Evolutionary conservation across 2,797 vertebrate genomes (phyloP), one percentile per base, ranked within the genome.

Genomic region (Cynodonichthys magdalenae): DNA sequence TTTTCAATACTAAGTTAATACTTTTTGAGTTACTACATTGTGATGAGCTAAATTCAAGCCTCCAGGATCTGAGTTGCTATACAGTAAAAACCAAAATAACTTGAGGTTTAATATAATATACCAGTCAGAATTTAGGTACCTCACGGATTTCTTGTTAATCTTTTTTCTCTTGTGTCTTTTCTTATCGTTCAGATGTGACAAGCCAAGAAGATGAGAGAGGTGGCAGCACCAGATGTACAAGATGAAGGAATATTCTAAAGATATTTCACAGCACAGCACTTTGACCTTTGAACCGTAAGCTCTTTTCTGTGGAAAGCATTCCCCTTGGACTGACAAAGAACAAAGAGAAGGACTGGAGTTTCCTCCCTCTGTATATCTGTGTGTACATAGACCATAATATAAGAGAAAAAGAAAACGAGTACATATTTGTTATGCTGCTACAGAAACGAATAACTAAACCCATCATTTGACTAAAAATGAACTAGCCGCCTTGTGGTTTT

Each of bases 141-240:
- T 10, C 11, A 12, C 34, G 11, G 9, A 4, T 46, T 18, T 8
- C 6, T 41, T 66, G 17, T 54, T 39, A 15, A 53, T 29, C 19
- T 18, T 58, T 14, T 58, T 56, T 63, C 5, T 29, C 19, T 62
- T 28, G 50, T 67, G 46, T 63, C 41, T 34, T 66, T 15, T 61
- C 15, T 36, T 56, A 56, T 54, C 63, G 34, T 78, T 54, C 67
- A 99, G 97, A 95, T 99, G 97, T 95, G 96, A 99, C 90, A 96
- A 95, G 90, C 97, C 97, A 0, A 94, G 97, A 90, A 96, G 97
- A 95, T 99, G 96, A 99, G 92, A 92, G 84, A 74, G 84, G 87
- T 62, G 66, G 65, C 56, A 63, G 69, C 84, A 82, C 72, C 88
- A 88, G 81, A 87, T 82, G 81, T 85, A 86, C 83, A 91, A 94